Evolutionary conservation across 2,888 invertebrate species (phyloP), one percentile per base, ranked within the genome.

Genomic region (Rhabditophanes sp.): DNA sequence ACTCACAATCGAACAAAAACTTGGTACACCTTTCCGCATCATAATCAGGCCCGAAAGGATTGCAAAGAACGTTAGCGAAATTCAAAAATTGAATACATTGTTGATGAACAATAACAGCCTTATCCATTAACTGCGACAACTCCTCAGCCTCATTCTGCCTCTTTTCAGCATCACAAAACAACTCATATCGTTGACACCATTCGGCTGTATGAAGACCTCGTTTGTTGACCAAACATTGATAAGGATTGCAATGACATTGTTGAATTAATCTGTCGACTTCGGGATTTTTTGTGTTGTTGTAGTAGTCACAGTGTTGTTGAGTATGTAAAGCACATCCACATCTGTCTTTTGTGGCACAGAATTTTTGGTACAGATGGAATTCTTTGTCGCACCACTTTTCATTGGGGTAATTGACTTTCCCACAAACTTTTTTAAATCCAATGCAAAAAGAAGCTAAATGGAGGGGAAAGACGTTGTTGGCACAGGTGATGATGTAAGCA

Each of bases 111-210:
- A 42, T 44, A 15, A 51, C 42, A 12, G 41, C 17, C 23, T 49
- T 46, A 33, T 46, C 35, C 42, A 51, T 46, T 17, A 49, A 30
- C 12, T 42, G 31, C 22, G 46, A 35, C 20, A 53, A 21, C n/a
- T 49, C 48, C 7, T 30, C 30, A 16, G 46, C 45, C 25, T 48
- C 46, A 4, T 50, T 49, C 17, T 42, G 27, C 17, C 53, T 30
- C 12, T 30, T 31, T 22, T 48, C 46, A 29, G 52, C 47, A 35
- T 53, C 44, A 25, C 53, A 53, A 23, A 42, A 42, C 26, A 53
- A 29, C 16, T 53, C 53, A 30, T 48, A 53, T 19, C 46, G 39
- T 23, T 53, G 53, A 37, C 53, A 53, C 53, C 53, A 53, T n/a
- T 45, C 33, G 3, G 53, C 53, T 5, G 53, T 53, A 20, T 46